Conservation (phyloP, 2,888 invertebrate species). For the Synergus japonicus region DNA sequence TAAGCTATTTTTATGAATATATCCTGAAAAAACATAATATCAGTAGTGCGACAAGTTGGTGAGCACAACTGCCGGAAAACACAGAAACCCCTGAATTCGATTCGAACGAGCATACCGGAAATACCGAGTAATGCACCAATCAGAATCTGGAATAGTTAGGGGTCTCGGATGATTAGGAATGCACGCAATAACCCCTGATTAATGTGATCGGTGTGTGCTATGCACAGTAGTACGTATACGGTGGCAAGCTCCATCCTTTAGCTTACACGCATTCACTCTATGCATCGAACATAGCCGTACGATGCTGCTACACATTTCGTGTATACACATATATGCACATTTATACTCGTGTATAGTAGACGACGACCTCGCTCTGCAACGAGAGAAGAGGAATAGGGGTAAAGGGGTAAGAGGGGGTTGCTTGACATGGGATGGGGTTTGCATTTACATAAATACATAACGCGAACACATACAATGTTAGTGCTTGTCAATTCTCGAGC, state of each 20-base stretch:
- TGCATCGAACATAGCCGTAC: slow-evolving; percentile 50
- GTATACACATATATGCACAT: slow-evolving; percentile 1
- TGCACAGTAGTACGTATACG: slow-evolving; percentile 58
- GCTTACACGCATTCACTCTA: slow-evolving; percentile 59
- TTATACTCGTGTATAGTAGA: slow-evolving; percentile 47
- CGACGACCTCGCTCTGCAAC: slow-evolving; percentile 46
- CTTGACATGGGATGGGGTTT: slow-evolving; percentile 63
- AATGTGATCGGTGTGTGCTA: slow-evolving; percentile 76
- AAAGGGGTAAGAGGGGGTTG: slow-evolving; percentile 53
- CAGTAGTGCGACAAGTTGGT: background rate
- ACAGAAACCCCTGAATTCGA: slow-evolving; percentile 49
- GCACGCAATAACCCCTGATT: slow-evolving; percentile 78
- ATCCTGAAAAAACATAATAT: no score
- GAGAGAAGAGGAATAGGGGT: slow-evolving; percentile 44
- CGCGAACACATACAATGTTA: slow-evolving; percentile 77
- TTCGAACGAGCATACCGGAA: slow-evolving; percentile 72
- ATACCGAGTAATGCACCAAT: slow-evolving; percentile 78
- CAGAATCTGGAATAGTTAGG: slow-evolving; percentile 77
- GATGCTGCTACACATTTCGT: slow-evolving; percentile 54
- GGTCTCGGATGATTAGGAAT: slow-evolving; percentile 77
- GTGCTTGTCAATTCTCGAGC: slow-evolving; percentile 76
- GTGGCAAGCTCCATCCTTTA: slow-evolving; percentile 69
- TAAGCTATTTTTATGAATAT: no score
- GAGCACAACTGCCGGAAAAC: slow-evolving; percentile 30
- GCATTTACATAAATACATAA: slow-evolving; percentile 78